Evolutionary conservation across 2,888 invertebrate genomes (phyloP).

Genomic region (Apamea sordens): DNA sequence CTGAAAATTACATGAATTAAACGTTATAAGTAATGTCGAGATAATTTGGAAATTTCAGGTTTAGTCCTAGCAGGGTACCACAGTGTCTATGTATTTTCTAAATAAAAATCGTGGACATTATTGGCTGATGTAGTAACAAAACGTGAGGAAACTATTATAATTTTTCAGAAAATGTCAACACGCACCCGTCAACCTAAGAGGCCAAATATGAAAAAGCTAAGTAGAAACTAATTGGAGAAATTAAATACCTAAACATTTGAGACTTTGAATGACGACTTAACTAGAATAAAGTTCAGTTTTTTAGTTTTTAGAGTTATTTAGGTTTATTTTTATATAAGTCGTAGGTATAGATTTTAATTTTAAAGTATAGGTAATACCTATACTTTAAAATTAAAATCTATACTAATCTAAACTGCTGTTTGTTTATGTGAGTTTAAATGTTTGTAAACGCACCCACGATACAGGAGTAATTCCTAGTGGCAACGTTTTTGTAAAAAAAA

Average conservation of each 20-base stretch:
- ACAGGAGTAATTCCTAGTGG: too few relatives aligned
- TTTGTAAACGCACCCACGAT: too few relatives aligned
- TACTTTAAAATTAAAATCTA: too few relatives aligned
- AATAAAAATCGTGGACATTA: neutral
- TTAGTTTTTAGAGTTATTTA: too few relatives aligned
- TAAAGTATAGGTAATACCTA: too few relatives aligned
- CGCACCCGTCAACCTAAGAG: too few relatives aligned
- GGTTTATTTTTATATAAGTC: too few relatives aligned
- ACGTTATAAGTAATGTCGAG: neutral
- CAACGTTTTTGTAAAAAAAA: too few relatives aligned
- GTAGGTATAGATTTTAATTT: too few relatives aligned
- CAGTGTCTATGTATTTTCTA: neutral
- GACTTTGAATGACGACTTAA: neutral
- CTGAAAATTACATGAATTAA: conserved; percentile 18
- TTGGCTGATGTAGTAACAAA: neutral
- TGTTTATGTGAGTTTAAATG: too few relatives aligned
- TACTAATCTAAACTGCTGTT: too few relatives aligned
- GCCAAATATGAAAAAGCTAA: neutral
- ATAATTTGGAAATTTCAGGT: neutral
- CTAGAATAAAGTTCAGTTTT: neutral
- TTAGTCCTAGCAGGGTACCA: too few relatives aligned
- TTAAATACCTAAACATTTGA: neutral
- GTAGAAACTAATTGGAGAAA: neutral
- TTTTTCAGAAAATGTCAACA: neutral
- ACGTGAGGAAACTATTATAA: neutral